Evolutionary conservation across 2,113 vertebrate species (phyloP).

Genomic region (Odocoileus hemionus): DNA sequence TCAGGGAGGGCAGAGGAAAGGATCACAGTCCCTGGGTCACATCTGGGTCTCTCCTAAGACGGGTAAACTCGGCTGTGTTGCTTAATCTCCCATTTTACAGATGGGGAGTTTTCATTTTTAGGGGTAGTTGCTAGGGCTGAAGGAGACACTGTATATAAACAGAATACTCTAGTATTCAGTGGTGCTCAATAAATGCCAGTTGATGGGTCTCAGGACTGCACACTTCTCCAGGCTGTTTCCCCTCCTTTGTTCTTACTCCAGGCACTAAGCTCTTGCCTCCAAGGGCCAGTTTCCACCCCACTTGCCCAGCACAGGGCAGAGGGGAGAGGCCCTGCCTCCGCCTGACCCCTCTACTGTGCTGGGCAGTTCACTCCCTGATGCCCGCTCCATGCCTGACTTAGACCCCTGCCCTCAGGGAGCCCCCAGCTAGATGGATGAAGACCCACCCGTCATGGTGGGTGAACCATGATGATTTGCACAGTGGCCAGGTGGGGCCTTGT

Average conservation of each 20-base stretch:
- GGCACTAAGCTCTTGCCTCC: not conserved
- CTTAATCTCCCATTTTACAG: not conserved
- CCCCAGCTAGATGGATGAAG: not conserved
- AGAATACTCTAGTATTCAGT: not conserved
- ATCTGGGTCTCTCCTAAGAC: not conserved
- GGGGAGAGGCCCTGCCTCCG: too few relatives aligned
- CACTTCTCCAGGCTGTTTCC: not conserved
- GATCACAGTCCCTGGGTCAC: not conserved
- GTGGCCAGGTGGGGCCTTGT: not conserved
- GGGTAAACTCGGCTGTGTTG: not conserved
- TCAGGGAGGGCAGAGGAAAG: not conserved
- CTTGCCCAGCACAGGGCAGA: not conserved
- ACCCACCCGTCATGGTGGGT: not conserved
- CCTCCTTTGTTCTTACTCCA: not conserved
- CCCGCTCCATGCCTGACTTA: rapidly evolving
- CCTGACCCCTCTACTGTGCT: not conserved
- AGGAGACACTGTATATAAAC: not conserved
- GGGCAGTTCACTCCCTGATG: not conserved
- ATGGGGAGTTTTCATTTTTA: not conserved
- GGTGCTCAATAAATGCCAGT: not conserved
- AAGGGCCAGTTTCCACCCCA: not conserved
- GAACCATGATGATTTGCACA: too few relatives aligned
- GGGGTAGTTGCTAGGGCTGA: not conserved
- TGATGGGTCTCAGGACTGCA: not conserved
- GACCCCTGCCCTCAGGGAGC: not conserved